Evolutionary conservation across 2,113 vertebrate species (phyloP).

Genomic region (Circaetus cinerascens): DNA sequence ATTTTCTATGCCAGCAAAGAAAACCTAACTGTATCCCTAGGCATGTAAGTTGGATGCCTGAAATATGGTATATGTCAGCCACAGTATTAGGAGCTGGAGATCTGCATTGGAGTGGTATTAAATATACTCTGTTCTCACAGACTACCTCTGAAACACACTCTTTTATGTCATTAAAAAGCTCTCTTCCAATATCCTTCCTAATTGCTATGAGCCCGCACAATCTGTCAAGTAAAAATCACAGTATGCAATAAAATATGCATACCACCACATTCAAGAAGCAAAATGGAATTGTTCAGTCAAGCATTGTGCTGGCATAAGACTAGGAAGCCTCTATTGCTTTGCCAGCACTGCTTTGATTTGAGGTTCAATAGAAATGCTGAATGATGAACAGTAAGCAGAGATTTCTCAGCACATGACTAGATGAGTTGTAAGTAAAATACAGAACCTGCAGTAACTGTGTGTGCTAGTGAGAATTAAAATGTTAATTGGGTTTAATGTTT

Average conservation of each 20-base stretch:
- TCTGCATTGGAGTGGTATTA: background rate
- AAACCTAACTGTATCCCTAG: background rate
- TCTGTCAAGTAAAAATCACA: constrained; percentile 20
- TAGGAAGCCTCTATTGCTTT: background rate
- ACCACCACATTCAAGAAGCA: background rate
- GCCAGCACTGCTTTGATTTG: background rate
- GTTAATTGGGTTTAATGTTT: background rate
- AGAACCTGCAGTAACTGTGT: background rate
- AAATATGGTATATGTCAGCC: background rate
- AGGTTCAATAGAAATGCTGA: constrained; percentile 22
- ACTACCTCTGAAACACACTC: background rate
- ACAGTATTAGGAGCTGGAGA: background rate
- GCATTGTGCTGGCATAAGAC: constrained; percentile 10
- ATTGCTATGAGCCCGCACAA: background rate
- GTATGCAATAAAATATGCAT: constrained; percentile 1
- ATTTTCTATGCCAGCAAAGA: background rate
- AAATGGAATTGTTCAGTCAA: constrained; percentile 46
- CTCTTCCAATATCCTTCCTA: background rate
- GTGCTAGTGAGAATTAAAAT: background rate
- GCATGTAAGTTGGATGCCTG: background rate
- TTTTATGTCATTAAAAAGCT: constrained; percentile 6
- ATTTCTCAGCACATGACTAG: background rate
- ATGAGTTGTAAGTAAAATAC: background rate
- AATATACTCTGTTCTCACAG: background rate
- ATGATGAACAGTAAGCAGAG: constrained; percentile 15